Evolutionary conservation across 2,113 vertebrate species (phyloP), one percentile per base, ranked within the genome.

Genomic region (Vidua macroura): DNA sequence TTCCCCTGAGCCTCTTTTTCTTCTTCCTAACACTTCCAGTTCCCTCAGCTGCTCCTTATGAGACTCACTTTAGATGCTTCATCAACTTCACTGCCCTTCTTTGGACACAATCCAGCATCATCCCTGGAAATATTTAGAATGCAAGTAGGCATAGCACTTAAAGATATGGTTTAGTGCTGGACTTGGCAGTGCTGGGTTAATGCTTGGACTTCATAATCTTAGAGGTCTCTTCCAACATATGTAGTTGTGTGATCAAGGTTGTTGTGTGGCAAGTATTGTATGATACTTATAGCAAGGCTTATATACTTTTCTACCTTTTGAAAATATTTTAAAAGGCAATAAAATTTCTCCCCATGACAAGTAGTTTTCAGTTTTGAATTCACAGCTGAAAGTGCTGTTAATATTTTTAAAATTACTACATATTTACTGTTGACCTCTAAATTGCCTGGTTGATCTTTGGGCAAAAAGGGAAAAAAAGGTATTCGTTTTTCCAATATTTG

Each of bases 301-400:
- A 62, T 73, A 43, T 81, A 52, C 64, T 94, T 67, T 88, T 95
- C 49, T 77, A 56, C 25, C 66, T 63, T 66, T 92, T 28, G 84
- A 79, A 84, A 92, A 87, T 31, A 9, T 76, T 94, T 95, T 95
- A 94, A 76, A 43, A 76, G 46, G 12, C 27, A 93, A 67, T 87
- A 82, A 89, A 93, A 90, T 67, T 93, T 7, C 11, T 95, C 23
- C 22, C 46, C 55, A 11, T 81, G 77, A 48, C 52, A 88, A 90
- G 56, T n/a, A 86, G 41, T 48, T 96, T 91, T 88, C 67, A 90
- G 44, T 85, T 69, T 80, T 62, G 24, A 95, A 95, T 77, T 79
- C 73, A 67, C 6, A 83, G 70, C n/a, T 83, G 59, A 92, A 96
- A 77, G 25, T 67, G 55, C 17, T 72, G 39, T 88, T 92, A 88